Percentiles rank a stretch among this genome's conserved stretches.
phyloP scores from a whole-genome alignment of 1,140 invertebrate genomes.

The Megalopta genalis region DNA sequence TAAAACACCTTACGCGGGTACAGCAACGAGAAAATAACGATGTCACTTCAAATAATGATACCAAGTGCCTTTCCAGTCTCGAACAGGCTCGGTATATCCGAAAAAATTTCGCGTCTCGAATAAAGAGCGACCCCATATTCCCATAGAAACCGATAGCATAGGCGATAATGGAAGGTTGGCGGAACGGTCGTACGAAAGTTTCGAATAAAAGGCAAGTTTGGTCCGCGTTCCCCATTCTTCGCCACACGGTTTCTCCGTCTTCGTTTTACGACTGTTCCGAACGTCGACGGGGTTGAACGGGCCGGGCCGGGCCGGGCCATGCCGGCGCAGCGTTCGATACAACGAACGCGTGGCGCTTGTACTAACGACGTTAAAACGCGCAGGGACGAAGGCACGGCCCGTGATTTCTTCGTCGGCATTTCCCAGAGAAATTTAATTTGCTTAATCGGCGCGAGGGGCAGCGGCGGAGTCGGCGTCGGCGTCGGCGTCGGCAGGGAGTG shows the following conservation, averaged over 20 bases:
- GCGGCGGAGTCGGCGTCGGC: not conserved
- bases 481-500: conserved; percentile 2
- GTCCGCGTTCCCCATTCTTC: conserved; percentile 31
- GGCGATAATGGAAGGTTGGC: not conserved
- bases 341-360: conserved; percentile 40
- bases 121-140: not conserved
- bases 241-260: not conserved
- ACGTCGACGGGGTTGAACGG: not conserved
- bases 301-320: too few relatives aligned
- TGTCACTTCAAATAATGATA: too few relatives aligned
- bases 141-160: not conserved
- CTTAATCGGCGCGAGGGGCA: conserved; percentile 63
- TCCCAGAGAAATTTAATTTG: conserved; percentile 69
- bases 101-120: not conserved
- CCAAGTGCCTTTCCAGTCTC: too few relatives aligned
- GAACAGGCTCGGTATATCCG: not conserved
- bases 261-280: conserved; percentile 25
- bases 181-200: conserved; percentile 17
- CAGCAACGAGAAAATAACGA: too few relatives aligned
- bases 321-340: conserved; percentile 38
- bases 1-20: too few relatives aligned
- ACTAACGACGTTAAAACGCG: conserved; percentile 65
- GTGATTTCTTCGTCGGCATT: conserved; percentile 69
- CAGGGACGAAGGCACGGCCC: conserved; percentile 42
- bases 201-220: conserved; percentile 47